Percentiles rank a stretch among this genome's conserved stretches.
phyloP scores from a whole-genome alignment of 35 echinoderm and acorn worm species.

The Ophioderma brevispina region DNA sequence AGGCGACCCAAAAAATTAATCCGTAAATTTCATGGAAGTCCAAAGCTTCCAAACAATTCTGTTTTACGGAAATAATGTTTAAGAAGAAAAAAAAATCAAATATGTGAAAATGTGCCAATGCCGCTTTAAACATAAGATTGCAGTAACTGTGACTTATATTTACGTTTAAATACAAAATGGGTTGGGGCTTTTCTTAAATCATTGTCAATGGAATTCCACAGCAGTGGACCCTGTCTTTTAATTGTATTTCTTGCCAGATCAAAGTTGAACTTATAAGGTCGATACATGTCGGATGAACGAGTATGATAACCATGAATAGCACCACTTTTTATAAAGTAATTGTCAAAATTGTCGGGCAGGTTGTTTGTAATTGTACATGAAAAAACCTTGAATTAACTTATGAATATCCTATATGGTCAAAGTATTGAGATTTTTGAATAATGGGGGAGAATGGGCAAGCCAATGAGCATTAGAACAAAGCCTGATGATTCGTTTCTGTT shows the following conservation, averaged over 20 bases:
- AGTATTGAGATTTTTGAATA: not conserved
- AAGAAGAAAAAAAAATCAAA: too few relatives aligned
- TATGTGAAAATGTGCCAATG: too few relatives aligned
- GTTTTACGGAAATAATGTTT: too few relatives aligned
- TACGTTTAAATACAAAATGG: not conserved
- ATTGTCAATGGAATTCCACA: not conserved
- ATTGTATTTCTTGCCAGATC: not conserved
- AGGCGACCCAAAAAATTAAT: too few relatives aligned
- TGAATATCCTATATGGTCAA: not conserved
- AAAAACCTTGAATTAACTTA: not conserved
- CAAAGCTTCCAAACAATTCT: too few relatives aligned
- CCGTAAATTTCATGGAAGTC: too few relatives aligned
- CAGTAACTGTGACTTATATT: not conserved
- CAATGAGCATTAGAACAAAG: not conserved
- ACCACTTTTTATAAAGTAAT: not conserved
- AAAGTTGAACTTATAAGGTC: not conserved
- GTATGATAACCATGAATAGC: not conserved
- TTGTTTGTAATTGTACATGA: slow-evolving; percentile 6
- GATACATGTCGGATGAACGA: not conserved
- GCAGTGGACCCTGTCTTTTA: not conserved
- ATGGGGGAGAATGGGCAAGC: not conserved
- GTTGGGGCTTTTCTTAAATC: not conserved
- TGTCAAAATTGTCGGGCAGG: not conserved
- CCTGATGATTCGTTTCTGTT: not conserved
- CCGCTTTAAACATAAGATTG: too few relatives aligned